Evolutionary conservation across 2,797 vertebrate species (phyloP).

Genomic region (Phalanger gymnotis): DNA sequence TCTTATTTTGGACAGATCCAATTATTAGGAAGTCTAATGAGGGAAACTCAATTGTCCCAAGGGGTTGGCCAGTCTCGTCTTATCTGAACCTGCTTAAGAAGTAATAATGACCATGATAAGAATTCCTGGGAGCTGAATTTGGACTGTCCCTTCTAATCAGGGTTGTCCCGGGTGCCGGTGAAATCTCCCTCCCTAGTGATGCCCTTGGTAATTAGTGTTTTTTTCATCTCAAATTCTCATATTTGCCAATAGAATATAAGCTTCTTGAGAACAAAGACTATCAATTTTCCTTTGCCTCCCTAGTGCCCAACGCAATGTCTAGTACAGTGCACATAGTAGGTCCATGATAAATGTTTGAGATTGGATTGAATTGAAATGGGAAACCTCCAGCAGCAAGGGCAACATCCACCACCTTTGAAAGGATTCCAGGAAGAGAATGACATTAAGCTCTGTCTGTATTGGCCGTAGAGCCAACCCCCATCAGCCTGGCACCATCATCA

Average conservation of each 20-base stretch:
- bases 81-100: neutral
- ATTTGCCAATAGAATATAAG: neutral
- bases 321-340: neutral
- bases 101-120: neutral
- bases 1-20: neutral
- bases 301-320: neutral
- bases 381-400: neutral
- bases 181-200: neutral
- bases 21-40: neutral
- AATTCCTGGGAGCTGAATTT: neutral
- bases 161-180: neutral
- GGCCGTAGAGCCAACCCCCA: neutral
- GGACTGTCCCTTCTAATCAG: neutral
- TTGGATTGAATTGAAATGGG: neutral
- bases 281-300: neutral
- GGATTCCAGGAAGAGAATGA: neutral
- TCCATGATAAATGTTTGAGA: neutral
- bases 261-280: neutral
- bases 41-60: neutral
- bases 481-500: neutral
- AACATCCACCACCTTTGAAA: neutral
- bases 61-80: neutral
- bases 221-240: neutral
- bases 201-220: neutral
- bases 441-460: neutral